Evolutionary conservation across 1,140 invertebrate species (phyloP), one percentile per base, ranked within the genome.

Genomic region (Camponotus floridanus): DNA sequence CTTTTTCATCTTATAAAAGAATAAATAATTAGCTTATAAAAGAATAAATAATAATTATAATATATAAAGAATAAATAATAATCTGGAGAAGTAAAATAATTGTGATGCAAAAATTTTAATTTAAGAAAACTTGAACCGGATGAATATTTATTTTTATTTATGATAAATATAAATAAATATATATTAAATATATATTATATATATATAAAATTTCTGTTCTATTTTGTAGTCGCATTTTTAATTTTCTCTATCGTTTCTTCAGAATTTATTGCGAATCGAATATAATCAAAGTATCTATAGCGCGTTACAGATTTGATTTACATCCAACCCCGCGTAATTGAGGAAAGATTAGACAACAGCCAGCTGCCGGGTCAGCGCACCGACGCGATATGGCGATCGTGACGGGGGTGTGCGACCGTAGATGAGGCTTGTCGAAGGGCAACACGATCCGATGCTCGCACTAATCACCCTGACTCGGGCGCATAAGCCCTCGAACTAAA

Each of bases 291-390:
- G 81, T 88, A 83, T 87, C 73, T 83, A 76, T 59, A 62, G 84
- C 39, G 62, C 80, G 79, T 89, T 88, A 64, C 71, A 76, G 79
- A 55, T 88, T 87, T 89, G 91, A 87, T 92, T 90, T 92, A 90
- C 91, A 91, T 91, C 84, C 62, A 81, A 67, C 45, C 67, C 51
- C 79, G 33, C 70, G 85, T 93, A 93, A 93, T 93, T 86, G 92
- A 92, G 81, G 87, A 93, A 93, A 93, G 92, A 94, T 94, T 92
- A 92, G 92, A 92, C 90, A 90, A 87, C 76, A 85, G 87, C 88
- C 93, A 93, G 91, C 93, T 93, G 93, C 79, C 78, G 84, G 87
- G 87, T 90, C 87, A 88, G 85, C 85, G 73, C 76, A 59, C 57
- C 57, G 78, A 74, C 87, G 64, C 61, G 76, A 67, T 48, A 76